phyloP scores from a whole-genome alignment of 92 coral and sea anemone species.

The Siderastrea radians region DNA sequence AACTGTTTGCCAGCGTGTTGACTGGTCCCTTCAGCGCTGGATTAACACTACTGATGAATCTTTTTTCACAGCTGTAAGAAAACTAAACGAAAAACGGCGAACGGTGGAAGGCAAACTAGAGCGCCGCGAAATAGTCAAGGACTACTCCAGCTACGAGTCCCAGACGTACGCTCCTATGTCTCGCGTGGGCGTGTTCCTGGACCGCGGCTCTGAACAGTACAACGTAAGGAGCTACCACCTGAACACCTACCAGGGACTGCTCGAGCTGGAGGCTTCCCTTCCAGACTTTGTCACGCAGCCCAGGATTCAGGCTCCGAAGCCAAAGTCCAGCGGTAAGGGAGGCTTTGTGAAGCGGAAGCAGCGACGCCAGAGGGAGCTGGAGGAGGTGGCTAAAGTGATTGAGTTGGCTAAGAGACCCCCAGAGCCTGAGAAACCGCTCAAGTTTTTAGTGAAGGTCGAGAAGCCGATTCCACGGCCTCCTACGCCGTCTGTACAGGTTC shows the following conservation, averaged over 20 bases:
- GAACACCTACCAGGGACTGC: conserved; percentile 90
- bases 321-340: conserved; percentile 90
- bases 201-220: conserved; percentile 98
- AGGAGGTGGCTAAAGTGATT: conserved; percentile 92
- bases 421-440: conserved; percentile 85
- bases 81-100: conserved; percentile 90
- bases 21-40: background rate
- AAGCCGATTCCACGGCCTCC: conserved; percentile 99
- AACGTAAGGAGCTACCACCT: conserved; percentile 90
- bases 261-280: conserved; percentile 94
- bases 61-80: conserved; percentile 79
- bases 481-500: conserved; percentile 96
- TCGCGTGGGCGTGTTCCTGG: conserved; percentile 95
- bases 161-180: conserved; percentile 99
- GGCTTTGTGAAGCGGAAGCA: conserved; percentile 96
- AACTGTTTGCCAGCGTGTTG: too few species aligned
- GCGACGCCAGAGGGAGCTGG: conserved; percentile 93
- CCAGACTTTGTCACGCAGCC: conserved; percentile 99
- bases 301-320: conserved; percentile 96
- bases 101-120: conserved; percentile 98
- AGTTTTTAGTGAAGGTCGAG: conserved; percentile 95
- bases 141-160: conserved; percentile 82
- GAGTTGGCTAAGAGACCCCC: conserved; percentile 88
- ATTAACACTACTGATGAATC: background rate
- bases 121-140: conserved; percentile 93